These are phyloP conservation scores for Onthophagus sagittarius DNA, from an alignment of 2,888 invertebrate genomes.

Conservation along the genomic window DNA sequence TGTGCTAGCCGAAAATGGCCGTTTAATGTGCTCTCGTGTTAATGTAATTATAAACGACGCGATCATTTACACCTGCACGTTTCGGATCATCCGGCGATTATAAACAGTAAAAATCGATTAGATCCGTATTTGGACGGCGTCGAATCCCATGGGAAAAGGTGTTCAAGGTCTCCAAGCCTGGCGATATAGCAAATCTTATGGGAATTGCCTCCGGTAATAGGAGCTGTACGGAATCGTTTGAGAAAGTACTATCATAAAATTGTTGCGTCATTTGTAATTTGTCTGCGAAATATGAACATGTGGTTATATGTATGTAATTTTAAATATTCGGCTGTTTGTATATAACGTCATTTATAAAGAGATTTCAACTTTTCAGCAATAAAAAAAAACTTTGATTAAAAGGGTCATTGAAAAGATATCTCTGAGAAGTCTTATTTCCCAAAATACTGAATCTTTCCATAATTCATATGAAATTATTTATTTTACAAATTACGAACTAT, in stretches of 20 bases:
- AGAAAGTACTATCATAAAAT: neutral
- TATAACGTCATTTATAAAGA: too few species aligned
- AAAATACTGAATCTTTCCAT: too few species aligned
- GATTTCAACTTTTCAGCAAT: too few species aligned
- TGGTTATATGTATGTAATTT: neutral
- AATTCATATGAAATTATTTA: too few species aligned
- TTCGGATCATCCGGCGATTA: neutral
- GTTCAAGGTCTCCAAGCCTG: neutral
- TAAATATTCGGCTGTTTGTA: neutral
- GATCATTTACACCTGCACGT: neutral
- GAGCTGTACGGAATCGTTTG: neutral
- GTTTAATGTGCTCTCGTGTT: neutral
- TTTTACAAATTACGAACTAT: too few species aligned
- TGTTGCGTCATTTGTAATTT: neutral
- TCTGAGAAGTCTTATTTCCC: too few species aligned
- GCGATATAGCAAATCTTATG: neutral
- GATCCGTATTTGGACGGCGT: neutral
- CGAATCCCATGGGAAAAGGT: neutral
- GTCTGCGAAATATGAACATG: neutral
- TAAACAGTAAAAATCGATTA: neutral
- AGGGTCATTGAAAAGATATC: too few species aligned
- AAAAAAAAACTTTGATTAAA: too few species aligned
- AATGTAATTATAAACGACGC: neutral
- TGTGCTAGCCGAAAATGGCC: neutral
- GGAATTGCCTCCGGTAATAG: neutral